phyloP scores from a whole-genome alignment of 1,140 invertebrate genomes.

The Drosophila guanche region DNA sequence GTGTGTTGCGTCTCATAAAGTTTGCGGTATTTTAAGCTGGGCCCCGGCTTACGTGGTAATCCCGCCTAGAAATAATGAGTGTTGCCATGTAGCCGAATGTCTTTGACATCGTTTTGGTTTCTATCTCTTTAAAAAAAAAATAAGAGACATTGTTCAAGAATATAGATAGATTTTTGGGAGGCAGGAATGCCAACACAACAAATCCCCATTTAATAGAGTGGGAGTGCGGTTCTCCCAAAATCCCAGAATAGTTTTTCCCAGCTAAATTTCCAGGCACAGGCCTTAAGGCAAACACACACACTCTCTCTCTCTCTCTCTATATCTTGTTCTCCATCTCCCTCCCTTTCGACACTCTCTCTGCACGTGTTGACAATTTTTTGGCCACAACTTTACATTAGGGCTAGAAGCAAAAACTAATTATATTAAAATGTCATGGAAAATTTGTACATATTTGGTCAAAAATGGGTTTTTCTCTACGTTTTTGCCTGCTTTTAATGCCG shows the following conservation, averaged over 20 bases:
- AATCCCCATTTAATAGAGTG: conserved; percentile 78
- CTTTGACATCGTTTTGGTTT: conserved; percentile 26
- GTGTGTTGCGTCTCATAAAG: conserved; percentile 79
- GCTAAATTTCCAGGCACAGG: conserved; percentile 63
- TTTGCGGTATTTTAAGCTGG: conserved; percentile 78
- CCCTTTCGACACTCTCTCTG: conserved; percentile 23
- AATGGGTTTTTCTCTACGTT: conserved; percentile 53
- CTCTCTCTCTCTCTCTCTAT: conserved; percentile 3
- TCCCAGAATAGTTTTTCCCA: conserved; percentile 69
- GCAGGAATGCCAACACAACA: conserved; percentile 30
- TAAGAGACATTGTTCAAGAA: conserved; percentile 31
- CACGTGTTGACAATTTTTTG: conserved; percentile 76
- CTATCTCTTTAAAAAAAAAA: conserved; percentile 53
- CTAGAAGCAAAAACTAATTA: conserved; percentile 77
- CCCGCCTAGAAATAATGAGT: conserved; percentile 78
- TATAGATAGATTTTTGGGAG: conserved; percentile 36
- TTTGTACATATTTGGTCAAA: conserved; percentile 52
- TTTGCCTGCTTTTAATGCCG: conserved; percentile 60
- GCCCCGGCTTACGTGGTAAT: conserved; percentile 71
- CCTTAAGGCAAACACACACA: conserved; percentile 30
- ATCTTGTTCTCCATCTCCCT: too few species aligned
- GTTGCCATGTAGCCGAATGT: conserved; percentile 58
- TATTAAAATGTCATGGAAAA: conserved; percentile 80
- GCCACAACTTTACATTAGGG: conserved; percentile 78
- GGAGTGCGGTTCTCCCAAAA: conserved; percentile 55